Evolutionary conservation across 2,888 invertebrate genomes (phyloP), one percentile per base, ranked within the genome.

Genomic region (Leptogaster cylindrica): DNA sequence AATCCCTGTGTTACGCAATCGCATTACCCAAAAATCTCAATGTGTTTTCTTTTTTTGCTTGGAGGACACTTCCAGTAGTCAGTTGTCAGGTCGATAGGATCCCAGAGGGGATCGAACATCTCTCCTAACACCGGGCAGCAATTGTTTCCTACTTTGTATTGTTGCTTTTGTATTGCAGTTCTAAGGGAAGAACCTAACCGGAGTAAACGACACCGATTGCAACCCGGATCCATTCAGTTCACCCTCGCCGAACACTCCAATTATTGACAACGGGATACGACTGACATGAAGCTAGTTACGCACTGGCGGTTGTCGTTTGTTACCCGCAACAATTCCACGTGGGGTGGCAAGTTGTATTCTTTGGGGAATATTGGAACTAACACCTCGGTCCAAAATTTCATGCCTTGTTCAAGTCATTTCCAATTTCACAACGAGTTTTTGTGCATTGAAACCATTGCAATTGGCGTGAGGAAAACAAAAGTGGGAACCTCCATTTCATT

Each of bases 1-100:
- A n/a, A n/a, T n/a, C n/a, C n/a, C n/a, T n/a, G n/a, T n/a, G n/a
- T n/a, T n/a, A n/a, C n/a, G n/a, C n/a, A n/a, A n/a, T n/a, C n/a
- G n/a, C 39, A 39, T 39, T 39, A 39, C 39, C 39, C 39, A 10
- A 39, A 39, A 39, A 39, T n/a, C n/a, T n/a, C n/a, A n/a, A n/a
- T n/a, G n/a, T n/a, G n/a, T n/a, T n/a, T n/a, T n/a, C n/a, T n/a
- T n/a, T n/a, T n/a, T n/a, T n/a, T n/a, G n/a, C n/a, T n/a, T n/a
- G n/a, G n/a, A n/a, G n/a, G n/a, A n/a, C n/a, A n/a, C n/a, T n/a
- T n/a, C n/a, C n/a, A n/a, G n/a, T n/a, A n/a, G n/a, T n/a, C n/a
- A n/a, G n/a, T n/a, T n/a, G n/a, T n/a, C n/a, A n/a, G n/a, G n/a
- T n/a, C n/a, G n/a, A n/a, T n/a, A 10, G 3, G 39, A 39, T 10